Evolutionary conservation across 1,140 invertebrate genomes (phyloP).

Genomic region (Drosophila yakuba): DNA sequence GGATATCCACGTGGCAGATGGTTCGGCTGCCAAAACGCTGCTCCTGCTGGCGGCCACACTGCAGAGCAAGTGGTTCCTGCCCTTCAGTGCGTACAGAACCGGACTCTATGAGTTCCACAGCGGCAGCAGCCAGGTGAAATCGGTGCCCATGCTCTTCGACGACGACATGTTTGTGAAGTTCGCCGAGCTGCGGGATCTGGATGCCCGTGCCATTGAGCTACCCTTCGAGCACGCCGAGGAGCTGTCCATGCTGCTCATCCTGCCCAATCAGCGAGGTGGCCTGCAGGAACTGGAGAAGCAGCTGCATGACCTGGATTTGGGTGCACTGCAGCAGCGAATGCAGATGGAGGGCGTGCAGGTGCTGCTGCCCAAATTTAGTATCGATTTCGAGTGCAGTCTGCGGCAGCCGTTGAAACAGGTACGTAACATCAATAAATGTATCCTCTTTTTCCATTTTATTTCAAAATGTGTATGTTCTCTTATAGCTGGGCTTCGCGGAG

Average conservation of each 20-base stretch:
- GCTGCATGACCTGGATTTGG: constrained; percentile 84
- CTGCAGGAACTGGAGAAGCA: constrained; percentile 85
- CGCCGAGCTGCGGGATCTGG: constrained; percentile 80
- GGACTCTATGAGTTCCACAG: constrained; percentile 76
- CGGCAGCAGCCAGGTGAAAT: constrained; percentile 19
- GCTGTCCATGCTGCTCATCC: constrained; percentile 86
- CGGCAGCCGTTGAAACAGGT: constrained; percentile 68
- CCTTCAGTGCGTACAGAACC: constrained; percentile 75
- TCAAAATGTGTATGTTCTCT: neutral
- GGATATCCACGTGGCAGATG: constrained; percentile 19
- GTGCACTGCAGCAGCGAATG: constrained; percentile 64
- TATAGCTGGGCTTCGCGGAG: constrained; percentile 62
- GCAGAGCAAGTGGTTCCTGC: constrained; percentile 79
- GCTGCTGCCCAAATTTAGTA: constrained; percentile 89
- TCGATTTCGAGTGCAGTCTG: constrained; percentile 86
- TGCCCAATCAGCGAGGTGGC: constrained; percentile 86
- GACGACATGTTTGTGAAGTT: constrained; percentile 82
- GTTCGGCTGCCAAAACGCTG: constrained; percentile 27
- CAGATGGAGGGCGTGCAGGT: constrained; percentile 85
- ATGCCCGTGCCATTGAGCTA: constrained; percentile 85
- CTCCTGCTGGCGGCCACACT: constrained; percentile 62
- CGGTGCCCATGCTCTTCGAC: constrained; percentile 79
- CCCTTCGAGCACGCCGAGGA: constrained; percentile 85
- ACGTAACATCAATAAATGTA: constrained; percentile 5
- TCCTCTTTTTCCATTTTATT: neutral